A percentile compares a stretch with the other conserved stretches of the same genome.
These are phyloP conservation scores for Penaeus vannamei DNA, from an alignment of 1,140 invertebrate genomes.

Conservation along the genomic window DNA sequence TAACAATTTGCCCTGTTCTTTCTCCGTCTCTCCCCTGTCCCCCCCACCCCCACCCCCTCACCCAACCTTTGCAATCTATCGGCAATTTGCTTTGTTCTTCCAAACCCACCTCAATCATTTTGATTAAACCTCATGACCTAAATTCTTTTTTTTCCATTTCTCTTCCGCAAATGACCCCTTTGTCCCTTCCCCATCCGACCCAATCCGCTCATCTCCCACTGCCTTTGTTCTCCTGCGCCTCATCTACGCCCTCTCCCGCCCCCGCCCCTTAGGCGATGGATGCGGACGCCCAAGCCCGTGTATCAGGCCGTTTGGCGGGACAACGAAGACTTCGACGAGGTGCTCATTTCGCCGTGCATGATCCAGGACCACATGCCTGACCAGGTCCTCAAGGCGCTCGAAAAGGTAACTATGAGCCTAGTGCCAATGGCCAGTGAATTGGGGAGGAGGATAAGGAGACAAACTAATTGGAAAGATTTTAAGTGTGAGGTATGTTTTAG, in stretches of 20 bases:
- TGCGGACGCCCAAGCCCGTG: constrained; percentile 78
- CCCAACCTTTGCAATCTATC: not conserved
- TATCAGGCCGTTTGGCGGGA: constrained; percentile 93
- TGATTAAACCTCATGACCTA: not conserved
- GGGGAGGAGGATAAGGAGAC: not conserved
- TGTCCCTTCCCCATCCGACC: not conserved
- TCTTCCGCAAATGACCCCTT: not conserved
- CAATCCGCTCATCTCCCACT: not conserved
- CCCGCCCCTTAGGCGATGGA: constrained; percentile 44
- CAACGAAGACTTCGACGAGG: constrained; percentile 90
- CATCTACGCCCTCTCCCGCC: not conserved
- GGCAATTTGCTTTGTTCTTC: not conserved
- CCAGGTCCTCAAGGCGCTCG: constrained; percentile 86
- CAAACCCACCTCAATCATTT: not conserved
- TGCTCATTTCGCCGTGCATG: constrained; percentile 92
- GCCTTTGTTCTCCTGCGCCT: not conserved
- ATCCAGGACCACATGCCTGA: constrained; percentile 95
- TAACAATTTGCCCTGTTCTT: not conserved
- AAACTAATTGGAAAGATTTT: too few species aligned
- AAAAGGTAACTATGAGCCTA: constrained; percentile 79
- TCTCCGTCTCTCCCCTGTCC: not conserved
- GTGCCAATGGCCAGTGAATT: not conserved
- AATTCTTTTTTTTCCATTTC: not conserved
- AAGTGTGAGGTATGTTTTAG: too few species aligned
- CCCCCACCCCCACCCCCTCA: not conserved